These are phyloP conservation scores for Hydrotaea diabolus DNA, from an alignment of 2,888 invertebrate species.

Conservation along the genomic window DNA sequence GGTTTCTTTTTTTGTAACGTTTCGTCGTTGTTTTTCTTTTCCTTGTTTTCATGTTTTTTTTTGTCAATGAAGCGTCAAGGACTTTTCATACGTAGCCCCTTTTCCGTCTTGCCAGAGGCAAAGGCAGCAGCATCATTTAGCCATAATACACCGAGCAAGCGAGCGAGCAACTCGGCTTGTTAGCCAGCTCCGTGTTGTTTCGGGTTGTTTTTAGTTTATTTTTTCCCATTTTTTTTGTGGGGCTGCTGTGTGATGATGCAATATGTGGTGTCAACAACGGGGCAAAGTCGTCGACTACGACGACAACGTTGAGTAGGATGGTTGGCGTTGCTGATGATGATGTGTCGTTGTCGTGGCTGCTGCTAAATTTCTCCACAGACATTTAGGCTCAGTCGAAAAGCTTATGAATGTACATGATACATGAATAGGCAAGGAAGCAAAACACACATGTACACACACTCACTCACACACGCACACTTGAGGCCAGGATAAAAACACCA, in stretches of 20 bases:
- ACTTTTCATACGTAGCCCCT: slow-evolving; percentile 62
- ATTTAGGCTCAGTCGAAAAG: slow-evolving; percentile 60
- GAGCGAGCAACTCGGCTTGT: neutral
- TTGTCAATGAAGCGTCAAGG: slow-evolving; percentile 72
- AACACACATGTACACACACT: neutral
- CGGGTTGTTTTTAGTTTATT: slow-evolving; percentile 12
- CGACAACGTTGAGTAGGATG: slow-evolving; percentile 2
- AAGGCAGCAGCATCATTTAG: neutral
- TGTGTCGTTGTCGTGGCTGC: slow-evolving; percentile 16
- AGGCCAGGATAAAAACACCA: slow-evolving; percentile 17
- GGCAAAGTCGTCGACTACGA: no score
- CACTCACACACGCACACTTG: neutral
- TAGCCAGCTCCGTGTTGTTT: slow-evolving; percentile 7
- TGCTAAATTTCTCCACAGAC: slow-evolving; percentile 59
- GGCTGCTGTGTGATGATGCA: slow-evolving; percentile 15
- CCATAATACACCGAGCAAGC: no score
- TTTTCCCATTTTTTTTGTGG: no score
- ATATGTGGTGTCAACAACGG: slow-evolving; percentile 16
- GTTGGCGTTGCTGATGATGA: slow-evolving; percentile 11
- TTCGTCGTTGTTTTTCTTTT: slow-evolving; percentile 17
- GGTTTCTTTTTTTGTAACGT: slow-evolving; percentile 15
- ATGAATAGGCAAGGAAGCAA: neutral
- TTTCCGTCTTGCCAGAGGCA: slow-evolving; percentile 10
- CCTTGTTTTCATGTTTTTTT: slow-evolving; percentile 46
- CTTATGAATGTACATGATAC: slow-evolving; percentile 16